Evolutionary conservation across 2,888 invertebrate species (phyloP).

Genomic region (Orthosia gothica): DNA sequence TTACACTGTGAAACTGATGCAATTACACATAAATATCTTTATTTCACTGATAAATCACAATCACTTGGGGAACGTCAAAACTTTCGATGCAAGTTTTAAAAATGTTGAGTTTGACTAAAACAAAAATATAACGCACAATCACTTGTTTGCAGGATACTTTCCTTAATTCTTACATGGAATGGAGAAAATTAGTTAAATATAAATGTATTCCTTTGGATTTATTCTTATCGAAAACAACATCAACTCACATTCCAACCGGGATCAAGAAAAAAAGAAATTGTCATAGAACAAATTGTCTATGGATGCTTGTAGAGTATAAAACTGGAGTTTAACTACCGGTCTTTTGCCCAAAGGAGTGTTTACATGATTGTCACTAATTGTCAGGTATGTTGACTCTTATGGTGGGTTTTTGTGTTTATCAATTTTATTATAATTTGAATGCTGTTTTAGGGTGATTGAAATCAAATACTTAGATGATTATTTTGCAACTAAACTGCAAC

Average conservation of each 20-base stretch:
- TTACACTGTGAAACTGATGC: slow-evolving; percentile 15
- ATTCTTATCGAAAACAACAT: slow-evolving; percentile 81
- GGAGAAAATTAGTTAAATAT: slow-evolving; percentile 69
- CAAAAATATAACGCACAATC: slow-evolving; percentile 82
- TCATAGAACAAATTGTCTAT: slow-evolving; percentile 75
- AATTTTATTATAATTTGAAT: not conserved
- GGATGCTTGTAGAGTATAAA: slow-evolving; percentile 43
- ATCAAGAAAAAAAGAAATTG: slow-evolving; percentile 87
- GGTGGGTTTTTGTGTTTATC: not conserved
- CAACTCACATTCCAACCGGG: slow-evolving; percentile 90
- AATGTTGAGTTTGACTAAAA: slow-evolving; percentile 58
- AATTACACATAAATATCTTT: slow-evolving; percentile 48
- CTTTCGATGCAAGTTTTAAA: slow-evolving; percentile 66
- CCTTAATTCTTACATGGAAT: slow-evolving; percentile 71
- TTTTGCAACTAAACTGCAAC: not conserved
- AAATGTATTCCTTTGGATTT: slow-evolving; percentile 84
- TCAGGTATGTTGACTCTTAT: not conserved
- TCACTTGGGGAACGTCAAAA: slow-evolving; percentile 82
- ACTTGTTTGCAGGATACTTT: slow-evolving; percentile 76
- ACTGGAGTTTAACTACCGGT: slow-evolving; percentile 1
- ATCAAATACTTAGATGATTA: too few species aligned
- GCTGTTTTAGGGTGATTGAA: too few species aligned
- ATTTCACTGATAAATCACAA: slow-evolving; percentile 74
- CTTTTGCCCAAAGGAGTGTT: slow-evolving; percentile 24
- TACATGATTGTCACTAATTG: not conserved